These are phyloP conservation scores for Stegastes partitus DNA, from an alignment of 2,113 vertebrate genomes.

Conservation along the genomic window DNA sequence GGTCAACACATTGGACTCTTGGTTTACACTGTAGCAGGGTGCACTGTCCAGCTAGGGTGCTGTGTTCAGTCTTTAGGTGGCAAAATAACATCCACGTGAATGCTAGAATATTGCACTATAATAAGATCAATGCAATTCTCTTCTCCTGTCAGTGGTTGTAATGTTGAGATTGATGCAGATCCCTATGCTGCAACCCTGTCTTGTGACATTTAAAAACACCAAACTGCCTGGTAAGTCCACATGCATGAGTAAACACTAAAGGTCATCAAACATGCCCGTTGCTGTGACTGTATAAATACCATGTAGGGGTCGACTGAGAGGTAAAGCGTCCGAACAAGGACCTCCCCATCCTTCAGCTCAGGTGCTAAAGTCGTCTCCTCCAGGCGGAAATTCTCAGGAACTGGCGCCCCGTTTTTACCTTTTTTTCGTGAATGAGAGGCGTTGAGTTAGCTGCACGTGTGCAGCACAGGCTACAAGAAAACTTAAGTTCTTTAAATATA, in stretches of 20 bases:
- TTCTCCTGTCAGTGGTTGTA: no score
- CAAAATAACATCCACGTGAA: no score
- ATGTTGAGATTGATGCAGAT: no score
- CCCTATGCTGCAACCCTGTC: no score
- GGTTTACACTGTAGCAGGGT: no score
- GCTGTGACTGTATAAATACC: conserved; percentile 78
- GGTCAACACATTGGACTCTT: no score
- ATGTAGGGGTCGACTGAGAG: conserved; percentile 98
- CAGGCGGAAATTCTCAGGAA: conserved; percentile 89
- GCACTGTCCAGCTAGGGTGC: no score
- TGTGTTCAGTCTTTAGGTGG: no score
- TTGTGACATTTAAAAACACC: neutral
- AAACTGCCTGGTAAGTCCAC: neutral
- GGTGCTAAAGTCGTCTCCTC: conserved; percentile 85
- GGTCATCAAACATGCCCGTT: neutral
- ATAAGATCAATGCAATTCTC: no score
- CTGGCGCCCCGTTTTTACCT: conserved; percentile 90
- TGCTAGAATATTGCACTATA: no score
- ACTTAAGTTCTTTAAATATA: neutral
- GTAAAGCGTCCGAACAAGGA: conserved; percentile 89
- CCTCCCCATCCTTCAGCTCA: conserved; percentile 85
- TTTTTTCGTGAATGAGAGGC: conserved; percentile 65
- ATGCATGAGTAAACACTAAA: neutral
- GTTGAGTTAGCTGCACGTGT: neutral
- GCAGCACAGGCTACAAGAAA: neutral